Evolutionary conservation across 2,888 invertebrate genomes (phyloP), one percentile per base, ranked within the genome.

Genomic region (Habroteleia sp.): DNA sequence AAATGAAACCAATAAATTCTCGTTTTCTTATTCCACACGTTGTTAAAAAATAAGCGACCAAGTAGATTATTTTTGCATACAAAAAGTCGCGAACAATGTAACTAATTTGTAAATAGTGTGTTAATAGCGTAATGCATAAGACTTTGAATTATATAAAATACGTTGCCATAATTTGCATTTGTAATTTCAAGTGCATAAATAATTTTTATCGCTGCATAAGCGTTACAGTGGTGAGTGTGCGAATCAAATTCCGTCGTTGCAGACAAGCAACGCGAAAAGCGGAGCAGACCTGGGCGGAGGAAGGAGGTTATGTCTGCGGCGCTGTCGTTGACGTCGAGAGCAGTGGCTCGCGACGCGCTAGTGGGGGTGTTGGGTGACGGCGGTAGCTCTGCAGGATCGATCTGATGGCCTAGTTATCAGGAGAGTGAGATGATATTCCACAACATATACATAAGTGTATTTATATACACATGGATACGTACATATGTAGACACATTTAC

Each of bases 321-420:
- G 56, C 63, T 72, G 63, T 72, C 63, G 72, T 73, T 73, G 65
- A 65, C 58, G 65, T 73, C 58, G 73, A 58, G 65, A 73, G 52
- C 73, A 71, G 56, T 42, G 74, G 33, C 46, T 72, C 31, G 69
- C 72, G 62, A 73, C 44, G 48, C 69, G 17, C 48, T 74, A 63
- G 56, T 33, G 65, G 73, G 73, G 66, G 73, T 60, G 65, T 75
- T 60, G 10, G 72, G 77, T 78, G 77, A 69, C 56, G 58, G 71
- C 71, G 76, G 63, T 74, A 56, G 72, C 65, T 77, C 76, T 74
- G 75, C 73, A 81, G 80, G 76, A 87, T 86, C 87, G 87, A 87
- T 86, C 83, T 79, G 80, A 82, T 86, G 86, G 78, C 85, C 87
- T 82, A 87, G 85, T 85, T 85, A 84, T 79, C 74, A 80, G 78